phyloP scores from a whole-genome alignment of 2,888 invertebrate genomes.

The Chromoteleia sp. region DNA sequence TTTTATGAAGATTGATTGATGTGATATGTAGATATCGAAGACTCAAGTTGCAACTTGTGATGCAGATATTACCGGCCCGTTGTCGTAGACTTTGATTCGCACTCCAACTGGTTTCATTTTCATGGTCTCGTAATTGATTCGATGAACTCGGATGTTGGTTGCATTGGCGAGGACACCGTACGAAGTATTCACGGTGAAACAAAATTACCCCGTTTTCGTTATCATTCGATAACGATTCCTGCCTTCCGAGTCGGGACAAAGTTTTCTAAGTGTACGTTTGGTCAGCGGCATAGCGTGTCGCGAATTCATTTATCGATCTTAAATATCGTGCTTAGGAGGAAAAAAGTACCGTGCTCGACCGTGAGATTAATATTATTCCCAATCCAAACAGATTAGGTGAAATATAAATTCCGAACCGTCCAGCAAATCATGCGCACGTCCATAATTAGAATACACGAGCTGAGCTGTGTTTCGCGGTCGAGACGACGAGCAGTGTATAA shows the following conservation, averaged over 20 bases:
- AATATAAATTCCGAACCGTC: slow-evolving; percentile 26
- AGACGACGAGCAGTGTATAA: too few relatives aligned
- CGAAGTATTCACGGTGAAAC: slow-evolving; percentile 43
- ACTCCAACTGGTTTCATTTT: slow-evolving; percentile 31
- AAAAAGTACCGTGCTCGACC: slow-evolving; percentile 73
- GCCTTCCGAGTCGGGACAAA: neutral
- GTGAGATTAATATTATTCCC: slow-evolving; percentile 45
- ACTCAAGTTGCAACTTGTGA: slow-evolving; percentile 45
- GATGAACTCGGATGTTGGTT: slow-evolving; percentile 8
- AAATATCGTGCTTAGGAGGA: slow-evolving; percentile 44
- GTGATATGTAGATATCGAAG: slow-evolving; percentile 57
- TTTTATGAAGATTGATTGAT: too few relatives aligned
- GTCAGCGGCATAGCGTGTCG: slow-evolving; percentile 37
- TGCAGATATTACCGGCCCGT: slow-evolving; percentile 31
- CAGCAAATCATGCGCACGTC: slow-evolving; percentile 28
- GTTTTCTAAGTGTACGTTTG: slow-evolving; percentile 16
- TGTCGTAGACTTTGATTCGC: slow-evolving; percentile 58
- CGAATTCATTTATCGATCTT: slow-evolving; percentile 73
- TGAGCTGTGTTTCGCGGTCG: neutral
- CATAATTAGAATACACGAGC: slow-evolving; percentile 16
- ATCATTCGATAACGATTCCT: neutral
- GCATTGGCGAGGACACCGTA: slow-evolving; percentile 11
- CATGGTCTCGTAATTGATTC: slow-evolving; percentile 58
- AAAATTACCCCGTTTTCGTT: slow-evolving; percentile 39
- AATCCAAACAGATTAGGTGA: slow-evolving; percentile 46